A percentile compares a stretch with the other conserved stretches of the same genome.
These are phyloP conservation scores for Gorsachius goisagi DNA, from an alignment of 2,113 vertebrate species.

Conservation along the genomic window DNA sequence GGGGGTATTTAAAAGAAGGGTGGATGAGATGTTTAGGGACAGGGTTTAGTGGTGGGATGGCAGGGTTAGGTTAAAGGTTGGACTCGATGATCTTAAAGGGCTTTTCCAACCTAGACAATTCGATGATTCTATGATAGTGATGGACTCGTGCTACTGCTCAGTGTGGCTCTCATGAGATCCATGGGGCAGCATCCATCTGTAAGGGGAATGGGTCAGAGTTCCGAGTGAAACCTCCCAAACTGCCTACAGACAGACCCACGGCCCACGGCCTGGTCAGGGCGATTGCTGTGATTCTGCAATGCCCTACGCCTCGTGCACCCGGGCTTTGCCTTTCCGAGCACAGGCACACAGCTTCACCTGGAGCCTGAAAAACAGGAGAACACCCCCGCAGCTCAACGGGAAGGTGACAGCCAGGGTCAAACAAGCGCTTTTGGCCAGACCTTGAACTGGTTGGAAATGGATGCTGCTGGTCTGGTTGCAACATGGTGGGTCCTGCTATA, in stretches of 20 bases:
- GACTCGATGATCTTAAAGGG: no score
- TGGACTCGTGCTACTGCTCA: neutral
- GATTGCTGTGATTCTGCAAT: no score
- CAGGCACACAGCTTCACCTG: neutral
- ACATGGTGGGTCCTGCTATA: neutral
- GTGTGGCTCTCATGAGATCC: rapidly evolving
- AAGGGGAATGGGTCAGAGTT: no score
- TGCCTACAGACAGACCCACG: neutral
- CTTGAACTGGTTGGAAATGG: neutral
- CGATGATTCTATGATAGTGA: no score
- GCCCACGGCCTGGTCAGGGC: rapidly evolving
- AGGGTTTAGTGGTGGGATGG: no score
- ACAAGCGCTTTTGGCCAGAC: neutral
- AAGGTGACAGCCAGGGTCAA: neutral
- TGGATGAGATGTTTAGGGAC: no score
- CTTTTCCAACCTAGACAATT: no score
- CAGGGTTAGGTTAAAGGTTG: no score
- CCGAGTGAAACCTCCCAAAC: neutral
- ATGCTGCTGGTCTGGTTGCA: neutral
- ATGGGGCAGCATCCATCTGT: rapidly evolving
- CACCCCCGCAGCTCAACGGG: rapidly evolving
- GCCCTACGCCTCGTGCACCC: neutral
- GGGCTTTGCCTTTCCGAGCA: neutral
- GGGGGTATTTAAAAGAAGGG: no score
- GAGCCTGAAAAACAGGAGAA: neutral